phyloP scores from a whole-genome alignment of 2,797 vertebrate species.

The Peromyscus attwateri region DNA sequence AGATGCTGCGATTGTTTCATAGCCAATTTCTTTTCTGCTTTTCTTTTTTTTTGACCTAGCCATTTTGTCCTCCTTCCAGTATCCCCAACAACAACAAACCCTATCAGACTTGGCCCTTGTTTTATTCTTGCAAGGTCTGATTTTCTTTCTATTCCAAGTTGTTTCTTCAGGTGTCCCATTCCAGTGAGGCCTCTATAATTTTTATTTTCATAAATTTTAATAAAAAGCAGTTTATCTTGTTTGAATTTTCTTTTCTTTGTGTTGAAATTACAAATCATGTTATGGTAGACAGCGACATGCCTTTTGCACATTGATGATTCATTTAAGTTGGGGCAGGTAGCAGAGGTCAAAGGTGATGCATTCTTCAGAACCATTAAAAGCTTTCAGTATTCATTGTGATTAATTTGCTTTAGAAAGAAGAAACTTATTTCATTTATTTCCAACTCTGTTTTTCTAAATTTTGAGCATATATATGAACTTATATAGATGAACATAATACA shows the following conservation, averaged over 20 bases:
- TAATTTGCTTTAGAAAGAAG: conserved; percentile 43
- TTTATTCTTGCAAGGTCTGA: conserved; percentile 31
- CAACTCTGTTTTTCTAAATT: conserved; percentile 45
- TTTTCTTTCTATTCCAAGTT: conserved; percentile 64
- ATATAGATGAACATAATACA: conserved; percentile 36
- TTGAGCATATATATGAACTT: neutral
- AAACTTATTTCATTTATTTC: conserved; percentile 26
- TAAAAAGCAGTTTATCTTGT: conserved; percentile 64
- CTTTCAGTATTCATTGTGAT: conserved; percentile 19
- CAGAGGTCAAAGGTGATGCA: conserved; percentile 48
- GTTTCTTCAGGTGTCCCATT: conserved; percentile 59
- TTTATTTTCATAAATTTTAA: conserved; percentile 71
- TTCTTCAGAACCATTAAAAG: conserved; percentile 55
- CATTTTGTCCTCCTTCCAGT: conserved; percentile 59
- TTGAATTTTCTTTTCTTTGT: conserved; percentile 60
- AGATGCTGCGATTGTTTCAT: conserved; percentile 29
- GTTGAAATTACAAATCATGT: conserved; percentile 41
- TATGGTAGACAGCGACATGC: conserved; percentile 18
- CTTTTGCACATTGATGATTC: conserved; percentile 43
- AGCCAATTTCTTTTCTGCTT: conserved; percentile 42
- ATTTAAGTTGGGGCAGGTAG: neutral
- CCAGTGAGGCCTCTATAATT: conserved; percentile 60
- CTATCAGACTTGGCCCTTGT: conserved; percentile 58
- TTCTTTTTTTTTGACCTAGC: neutral
- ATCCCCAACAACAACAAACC: conserved; percentile 22